phyloP scores from a whole-genome alignment of 1,140 invertebrate species.

The Bradysia coprophila region DNA sequence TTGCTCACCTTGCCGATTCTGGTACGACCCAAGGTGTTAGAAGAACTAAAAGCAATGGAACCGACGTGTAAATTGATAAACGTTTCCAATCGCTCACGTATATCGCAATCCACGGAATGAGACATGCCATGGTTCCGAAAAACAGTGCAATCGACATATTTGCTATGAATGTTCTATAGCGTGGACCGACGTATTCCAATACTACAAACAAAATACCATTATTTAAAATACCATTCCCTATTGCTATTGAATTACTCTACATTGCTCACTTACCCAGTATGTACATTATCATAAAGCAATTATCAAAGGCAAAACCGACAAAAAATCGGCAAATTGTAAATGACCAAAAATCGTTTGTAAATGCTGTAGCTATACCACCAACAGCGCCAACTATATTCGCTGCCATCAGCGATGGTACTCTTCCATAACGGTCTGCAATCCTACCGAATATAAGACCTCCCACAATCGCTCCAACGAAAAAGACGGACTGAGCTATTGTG shows the following conservation, averaged over 20 bases:
- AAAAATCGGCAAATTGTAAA: slow-evolving; percentile 65
- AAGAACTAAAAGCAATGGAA: neutral
- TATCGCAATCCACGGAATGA: neutral
- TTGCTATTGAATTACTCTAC: slow-evolving; percentile 3
- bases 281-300: slow-evolving; percentile 87
- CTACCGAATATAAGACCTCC: slow-evolving; percentile 70
- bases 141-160: neutral
- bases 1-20: no score
- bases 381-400: slow-evolving; percentile 59
- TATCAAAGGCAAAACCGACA: slow-evolving; percentile 73
- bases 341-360: slow-evolving; percentile 48
- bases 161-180: slow-evolving; percentile 5
- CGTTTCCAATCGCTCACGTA: neutral
- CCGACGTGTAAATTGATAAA: neutral
- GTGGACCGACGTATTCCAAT: slow-evolving; percentile 8
- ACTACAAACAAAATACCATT: no score
- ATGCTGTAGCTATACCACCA: slow-evolving; percentile 55
- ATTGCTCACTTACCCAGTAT: slow-evolving; percentile 49
- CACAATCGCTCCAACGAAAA: slow-evolving; percentile 70
- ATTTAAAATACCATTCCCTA: no score
- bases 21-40: neutral
- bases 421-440: slow-evolving; percentile 65
- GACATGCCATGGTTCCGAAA: neutral
- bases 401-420: slow-evolving; percentile 62
- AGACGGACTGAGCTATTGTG: slow-evolving; percentile 58